Evolutionary conservation across 2,797 vertebrate genomes (phyloP).

Genomic region (Rhinichthys osculus): DNA sequence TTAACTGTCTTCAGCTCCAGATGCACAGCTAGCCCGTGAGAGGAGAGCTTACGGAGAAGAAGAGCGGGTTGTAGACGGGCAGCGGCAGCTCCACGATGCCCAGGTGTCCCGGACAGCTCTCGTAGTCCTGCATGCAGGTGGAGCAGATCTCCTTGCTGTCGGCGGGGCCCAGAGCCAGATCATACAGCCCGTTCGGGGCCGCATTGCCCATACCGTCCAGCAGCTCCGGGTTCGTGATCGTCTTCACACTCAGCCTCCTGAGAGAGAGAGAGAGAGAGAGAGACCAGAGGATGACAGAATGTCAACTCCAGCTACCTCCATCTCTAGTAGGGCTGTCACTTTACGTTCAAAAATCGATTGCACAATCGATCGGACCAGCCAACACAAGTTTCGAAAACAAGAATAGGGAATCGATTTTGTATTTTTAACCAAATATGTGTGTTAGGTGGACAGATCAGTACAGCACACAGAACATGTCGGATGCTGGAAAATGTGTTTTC

Average conservation of each 20-base stretch:
- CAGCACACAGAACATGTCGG: no score
- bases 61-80: conserved; percentile 92
- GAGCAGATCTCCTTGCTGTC: conserved; percentile 91
- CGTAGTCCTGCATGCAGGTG: conserved; percentile 92
- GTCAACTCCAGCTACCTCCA: not conserved
- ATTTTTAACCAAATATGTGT: no score
- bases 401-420: no score
- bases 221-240: conserved; percentile 85
- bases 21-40: no score
- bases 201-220: conserved; percentile 89
- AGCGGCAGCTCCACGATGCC: conserved; percentile 92
- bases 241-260: conserved; percentile 92
- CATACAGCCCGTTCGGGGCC: conserved; percentile 87
- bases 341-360: no score
- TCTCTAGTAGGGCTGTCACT: not conserved
- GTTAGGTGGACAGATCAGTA: no score
- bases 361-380: no score
- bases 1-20: not conserved
- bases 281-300: no score
- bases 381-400: no score
- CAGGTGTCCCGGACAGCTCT: conserved; percentile 90
- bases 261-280: conserved; percentile 17
- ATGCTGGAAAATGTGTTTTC: no score
- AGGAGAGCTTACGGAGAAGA: conserved; percentile 87
- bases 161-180: conserved; percentile 89